These are phyloP conservation scores for Cylindroiulus punctatus DNA, from an alignment of 2,888 invertebrate species.

Conservation along the genomic window DNA sequence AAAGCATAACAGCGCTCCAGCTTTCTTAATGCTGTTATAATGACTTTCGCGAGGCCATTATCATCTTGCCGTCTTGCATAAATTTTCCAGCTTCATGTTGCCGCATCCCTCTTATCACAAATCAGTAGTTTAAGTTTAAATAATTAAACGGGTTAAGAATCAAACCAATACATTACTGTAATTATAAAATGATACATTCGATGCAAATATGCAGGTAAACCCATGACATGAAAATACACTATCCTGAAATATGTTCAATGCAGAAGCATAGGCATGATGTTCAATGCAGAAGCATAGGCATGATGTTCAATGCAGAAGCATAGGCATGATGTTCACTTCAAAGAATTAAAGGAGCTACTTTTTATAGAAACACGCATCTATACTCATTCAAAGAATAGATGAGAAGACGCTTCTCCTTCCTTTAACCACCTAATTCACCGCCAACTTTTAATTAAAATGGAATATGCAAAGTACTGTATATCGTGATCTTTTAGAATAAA, in stretches of 20 bases:
- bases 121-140: background rate
- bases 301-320: background rate
- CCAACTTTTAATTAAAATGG: no score
- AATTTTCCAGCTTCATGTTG: background rate
- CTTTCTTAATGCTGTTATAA: slow-evolving; percentile 1
- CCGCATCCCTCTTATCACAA: background rate
- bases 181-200: background rate
- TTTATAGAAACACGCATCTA: no score
- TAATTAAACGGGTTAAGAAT: background rate
- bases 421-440: no score
- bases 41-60: slow-evolving; percentile 15
- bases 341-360: background rate
- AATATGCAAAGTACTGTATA: no score
- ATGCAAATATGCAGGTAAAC: background rate
- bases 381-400: no score
- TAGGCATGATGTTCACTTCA: background rate
- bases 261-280: background rate
- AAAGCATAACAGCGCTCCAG: background rate
- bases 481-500: no score
- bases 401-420: no score
- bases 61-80: background rate
- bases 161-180: background rate
- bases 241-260: background rate
- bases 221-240: background rate
- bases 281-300: background rate